These are phyloP conservation scores for Cataglyphis rosenhaueri DNA, from an alignment of 2,888 invertebrate species.

Conservation along the genomic window DNA sequence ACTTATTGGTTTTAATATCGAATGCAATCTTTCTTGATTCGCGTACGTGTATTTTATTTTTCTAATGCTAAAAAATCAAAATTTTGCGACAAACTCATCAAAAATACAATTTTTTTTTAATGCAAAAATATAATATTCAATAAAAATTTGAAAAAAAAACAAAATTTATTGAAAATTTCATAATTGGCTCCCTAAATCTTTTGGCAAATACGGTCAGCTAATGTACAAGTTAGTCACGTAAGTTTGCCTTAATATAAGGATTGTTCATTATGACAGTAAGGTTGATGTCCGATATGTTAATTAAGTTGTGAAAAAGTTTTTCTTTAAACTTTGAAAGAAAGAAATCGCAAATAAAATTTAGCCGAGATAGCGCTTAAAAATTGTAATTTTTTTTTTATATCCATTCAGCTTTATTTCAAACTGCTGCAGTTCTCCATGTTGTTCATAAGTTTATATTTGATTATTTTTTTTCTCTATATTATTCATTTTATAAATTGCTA, in stretches of 20 bases:
- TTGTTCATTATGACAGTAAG: slow-evolving; percentile 60
- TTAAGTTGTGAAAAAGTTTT: neutral
- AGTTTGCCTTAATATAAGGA: slow-evolving; percentile 70
- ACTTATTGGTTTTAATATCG: neutral
- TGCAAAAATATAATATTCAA: neutral
- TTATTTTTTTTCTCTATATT: no score
- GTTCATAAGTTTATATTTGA: no score
- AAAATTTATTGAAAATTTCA: neutral
- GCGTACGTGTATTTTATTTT: neutral
- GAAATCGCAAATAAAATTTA: neutral
- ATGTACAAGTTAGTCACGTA: slow-evolving; percentile 62
- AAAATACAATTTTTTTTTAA: neutral
- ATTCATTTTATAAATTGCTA: neutral
- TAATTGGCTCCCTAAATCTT: slow-evolving; percentile 15
- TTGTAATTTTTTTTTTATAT: neutral
- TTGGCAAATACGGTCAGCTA: slow-evolving; percentile 19
- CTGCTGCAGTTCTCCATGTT: no score
- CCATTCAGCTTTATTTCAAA: no score
- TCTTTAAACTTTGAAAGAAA: neutral
- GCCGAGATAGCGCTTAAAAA: neutral
- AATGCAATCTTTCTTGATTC: neutral
- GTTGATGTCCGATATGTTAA: slow-evolving; percentile 35
- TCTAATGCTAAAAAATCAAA: neutral
- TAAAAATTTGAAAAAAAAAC: slow-evolving; percentile 1
- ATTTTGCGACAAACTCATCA: neutral